Percentiles rank a stretch among this genome's conserved stretches.
phyloP scores from a whole-genome alignment of 2,113 vertebrate species.

The Limnothrissa miodon region DNA sequence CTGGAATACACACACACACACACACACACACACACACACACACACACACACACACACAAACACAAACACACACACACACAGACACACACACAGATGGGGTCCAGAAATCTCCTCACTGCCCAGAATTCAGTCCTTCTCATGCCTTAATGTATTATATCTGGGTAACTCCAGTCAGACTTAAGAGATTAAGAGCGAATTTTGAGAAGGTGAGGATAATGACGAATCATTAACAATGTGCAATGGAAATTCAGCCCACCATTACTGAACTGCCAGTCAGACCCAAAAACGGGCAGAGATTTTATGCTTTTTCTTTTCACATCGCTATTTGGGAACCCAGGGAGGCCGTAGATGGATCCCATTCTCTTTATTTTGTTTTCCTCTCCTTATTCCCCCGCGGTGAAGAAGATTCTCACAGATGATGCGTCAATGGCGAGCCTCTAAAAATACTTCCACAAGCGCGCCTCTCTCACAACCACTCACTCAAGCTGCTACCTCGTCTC shows the following conservation, averaged over 20 bases:
- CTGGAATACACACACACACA: not conserved
- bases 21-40: not conserved
- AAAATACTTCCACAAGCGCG: constrained; percentile 45
- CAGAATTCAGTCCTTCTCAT: constrained; percentile 8
- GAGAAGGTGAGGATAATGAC: not conserved
- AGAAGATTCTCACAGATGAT: not conserved
- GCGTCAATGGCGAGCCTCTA: constrained; percentile 32
- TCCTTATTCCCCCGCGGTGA: not conserved
- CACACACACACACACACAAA: not conserved
- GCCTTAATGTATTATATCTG: constrained; percentile 11
- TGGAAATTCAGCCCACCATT: not conserved
- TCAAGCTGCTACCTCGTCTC: constrained; percentile 10
- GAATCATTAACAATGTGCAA: not conserved
- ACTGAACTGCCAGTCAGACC: not conserved
- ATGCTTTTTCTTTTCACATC: not conserved
- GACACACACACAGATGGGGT: not conserved
- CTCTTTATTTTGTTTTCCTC: not conserved
- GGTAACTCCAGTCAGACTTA: not conserved
- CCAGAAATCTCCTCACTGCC: not conserved
- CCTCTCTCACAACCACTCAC: constrained; percentile 11
- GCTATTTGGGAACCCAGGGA: not conserved
- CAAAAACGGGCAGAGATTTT: not conserved
- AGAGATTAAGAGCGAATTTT: constrained; percentile 15
- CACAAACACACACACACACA: not conserved
- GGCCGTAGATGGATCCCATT: not conserved